Base-by-base conservation (phyloP, 2,113 vertebrate species). In the Oncorhynchus tshawytscha region DNA sequence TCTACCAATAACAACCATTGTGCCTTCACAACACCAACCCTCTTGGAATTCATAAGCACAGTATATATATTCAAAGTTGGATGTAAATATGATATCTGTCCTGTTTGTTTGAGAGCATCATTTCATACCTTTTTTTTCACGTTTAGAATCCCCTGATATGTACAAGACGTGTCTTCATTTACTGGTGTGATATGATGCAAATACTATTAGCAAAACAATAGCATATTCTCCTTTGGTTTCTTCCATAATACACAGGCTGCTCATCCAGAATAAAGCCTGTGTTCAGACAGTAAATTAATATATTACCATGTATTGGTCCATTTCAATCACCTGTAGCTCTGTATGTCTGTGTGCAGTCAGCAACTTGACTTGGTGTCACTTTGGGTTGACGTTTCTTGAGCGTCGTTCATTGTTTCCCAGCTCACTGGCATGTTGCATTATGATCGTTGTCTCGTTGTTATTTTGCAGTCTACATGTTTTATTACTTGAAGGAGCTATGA, bases 401-500 rank as follows among this genome's bases (percentile, higher is more conserved):
- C 25, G 20, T 60, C 54, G 27, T 65, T 22, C 65, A 59, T 74
- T 68, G 59, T 62, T 67, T 45, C 39, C 39, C 39, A 45, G 39
- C 39, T 45, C 39, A 8, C 39, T 45, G 39, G 39, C 39, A 45
- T 45, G 39, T 45, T 45, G 39, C 39, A 45, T 45, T 45, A 45
- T 45, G 9, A 25, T 68, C 24, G 15, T 74, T 70, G 18, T 68
- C 66, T 54, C 6, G 25, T 39, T 73, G 71, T 76, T 75, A 31
- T 76, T 45, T 45, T 45, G 39, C 39, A 45, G 39, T 45, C 39
- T 45, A 45, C 39, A 64, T 74, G 64, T 73, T 82, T 87, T 77
- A 85, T 84, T 92, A 92, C 90, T 93, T 93, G 91, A 92, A 92
- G 84, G 88, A 90, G 84, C 83, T 87, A 76, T 86, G 81, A 45